Conservation (phyloP, 2,888 invertebrate species). For the Diplazon laetatorius region DNA sequence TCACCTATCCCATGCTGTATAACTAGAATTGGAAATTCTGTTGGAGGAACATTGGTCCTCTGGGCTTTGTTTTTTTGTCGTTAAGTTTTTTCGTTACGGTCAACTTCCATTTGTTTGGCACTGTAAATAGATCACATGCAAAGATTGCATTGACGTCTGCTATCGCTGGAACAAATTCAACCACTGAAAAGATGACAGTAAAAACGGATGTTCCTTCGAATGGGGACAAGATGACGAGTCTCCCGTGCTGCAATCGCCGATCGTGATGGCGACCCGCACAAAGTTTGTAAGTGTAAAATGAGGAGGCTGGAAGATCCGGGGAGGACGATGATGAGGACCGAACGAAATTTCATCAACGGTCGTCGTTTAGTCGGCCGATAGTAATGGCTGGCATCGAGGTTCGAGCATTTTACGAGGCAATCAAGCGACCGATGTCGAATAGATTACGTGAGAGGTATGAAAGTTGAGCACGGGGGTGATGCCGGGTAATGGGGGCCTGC, state of each 20-base stretch:
- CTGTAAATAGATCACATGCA: too few species aligned
- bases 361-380: slow-evolving; percentile 74
- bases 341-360: slow-evolving; percentile 74
- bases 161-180: too few species aligned
- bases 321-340: slow-evolving; percentile 40
- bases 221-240: neutral
- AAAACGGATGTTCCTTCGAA: neutral
- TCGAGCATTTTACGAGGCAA: slow-evolving; percentile 74
- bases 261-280: slow-evolving; percentile 5
- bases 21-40: slow-evolving; percentile 25
- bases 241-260: slow-evolving; percentile 14
- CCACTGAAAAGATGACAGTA: neutral
- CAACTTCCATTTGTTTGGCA: neutral
- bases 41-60: slow-evolving; percentile 21
- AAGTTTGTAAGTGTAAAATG: slow-evolving; percentile 29
- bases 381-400: slow-evolving; percentile 72
- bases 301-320: slow-evolving; percentile 1
- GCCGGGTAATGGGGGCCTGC: neutral
- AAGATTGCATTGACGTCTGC: too few species aligned
- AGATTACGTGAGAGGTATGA: slow-evolving; percentile 71
- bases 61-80: neutral
- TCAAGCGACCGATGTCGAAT: slow-evolving; percentile 73
- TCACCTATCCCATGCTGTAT: neutral
- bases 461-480: slow-evolving; percentile 62
- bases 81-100: neutral